phyloP scores from a whole-genome alignment of 2,888 invertebrate genomes.

The Synergus umbraculus region DNA sequence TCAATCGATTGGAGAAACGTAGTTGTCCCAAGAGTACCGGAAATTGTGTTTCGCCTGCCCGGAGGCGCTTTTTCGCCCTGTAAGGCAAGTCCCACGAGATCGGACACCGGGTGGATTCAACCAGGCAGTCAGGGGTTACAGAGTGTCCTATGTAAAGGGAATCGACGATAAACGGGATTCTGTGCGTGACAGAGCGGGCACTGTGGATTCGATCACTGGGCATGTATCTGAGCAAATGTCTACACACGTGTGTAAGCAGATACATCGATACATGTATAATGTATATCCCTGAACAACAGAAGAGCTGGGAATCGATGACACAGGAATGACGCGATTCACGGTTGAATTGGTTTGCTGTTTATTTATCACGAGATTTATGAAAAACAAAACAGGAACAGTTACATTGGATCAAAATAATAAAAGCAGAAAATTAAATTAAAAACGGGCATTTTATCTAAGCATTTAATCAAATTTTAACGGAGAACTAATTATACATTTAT shows the following conservation, averaged over 20 bases:
- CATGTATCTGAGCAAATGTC: constrained; percentile 33
- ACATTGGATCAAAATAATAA: neutral
- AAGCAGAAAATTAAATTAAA: neutral
- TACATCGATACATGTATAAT: neutral
- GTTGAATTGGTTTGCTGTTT: neutral
- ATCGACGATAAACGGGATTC: constrained; percentile 66
- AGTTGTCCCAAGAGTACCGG: constrained; percentile 25
- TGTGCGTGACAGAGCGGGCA: constrained; percentile 62
- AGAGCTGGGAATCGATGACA: constrained; percentile 56
- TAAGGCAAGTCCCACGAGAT: constrained; percentile 48
- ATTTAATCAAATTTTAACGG: neutral
- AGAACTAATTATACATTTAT: no score
- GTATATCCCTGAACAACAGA: constrained; percentile 44
- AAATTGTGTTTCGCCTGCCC: constrained; percentile 37
- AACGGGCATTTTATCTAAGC: neutral
- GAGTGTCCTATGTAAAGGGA: constrained; percentile 64
- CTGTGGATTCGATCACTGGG: constrained; percentile 39
- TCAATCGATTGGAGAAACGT: constrained; percentile 2
- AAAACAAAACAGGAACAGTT: neutral
- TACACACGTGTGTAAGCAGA: constrained; percentile 19
- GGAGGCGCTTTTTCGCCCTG: constrained; percentile 43
- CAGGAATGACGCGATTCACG: constrained; percentile 55
- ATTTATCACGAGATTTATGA: constrained; percentile 3
- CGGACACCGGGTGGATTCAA: constrained; percentile 53
- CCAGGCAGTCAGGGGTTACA: constrained; percentile 60